Evolutionary conservation across 2,888 invertebrate genomes (phyloP).

Genomic region (Eurytoma adleriae): DNA sequence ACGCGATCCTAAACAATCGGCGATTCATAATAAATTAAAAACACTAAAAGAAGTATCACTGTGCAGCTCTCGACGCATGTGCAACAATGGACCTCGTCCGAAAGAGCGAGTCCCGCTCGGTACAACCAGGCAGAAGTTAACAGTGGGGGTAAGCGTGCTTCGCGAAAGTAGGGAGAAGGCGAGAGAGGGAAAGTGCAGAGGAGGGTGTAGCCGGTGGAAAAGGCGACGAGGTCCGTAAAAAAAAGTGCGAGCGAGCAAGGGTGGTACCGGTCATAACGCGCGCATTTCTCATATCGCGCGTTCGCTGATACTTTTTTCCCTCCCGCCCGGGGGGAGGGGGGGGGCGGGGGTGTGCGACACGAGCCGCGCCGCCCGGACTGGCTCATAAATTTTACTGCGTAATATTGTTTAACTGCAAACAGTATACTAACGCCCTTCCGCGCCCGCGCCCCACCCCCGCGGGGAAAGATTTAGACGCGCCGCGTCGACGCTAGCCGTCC

Average conservation of each 20-base stretch:
- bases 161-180: neutral
- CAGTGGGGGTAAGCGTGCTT: too few relatives aligned
- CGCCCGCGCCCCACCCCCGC: neutral
- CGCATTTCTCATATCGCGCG: slow-evolving; percentile 73
- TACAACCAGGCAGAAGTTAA: too few relatives aligned
- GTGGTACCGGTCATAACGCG: slow-evolving; percentile 69
- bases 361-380: slow-evolving; percentile 45
- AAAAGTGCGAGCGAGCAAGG: slow-evolving; percentile 59
- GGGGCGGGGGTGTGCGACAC: slow-evolving; percentile 39
- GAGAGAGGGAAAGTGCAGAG: neutral
- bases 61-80: too few relatives aligned
- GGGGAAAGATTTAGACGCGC: slow-evolving; percentile 53
- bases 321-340: slow-evolving; percentile 34
- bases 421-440: slow-evolving; percentile 67
- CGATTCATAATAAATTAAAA: too few relatives aligned
- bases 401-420: slow-evolving; percentile 75
- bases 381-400: slow-evolving; percentile 74
- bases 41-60: too few relatives aligned
- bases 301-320: slow-evolving; percentile 68
- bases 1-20: too few relatives aligned
- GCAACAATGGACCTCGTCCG: too few relatives aligned
- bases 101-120: too few relatives aligned
- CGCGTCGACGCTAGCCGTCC: neutral
- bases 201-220: neutral
- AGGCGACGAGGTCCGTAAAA: slow-evolving; percentile 60